These are phyloP conservation scores for Leptinotarsa haldemani DNA, from an alignment of 2,888 invertebrate genomes.

Conservation along the genomic window DNA sequence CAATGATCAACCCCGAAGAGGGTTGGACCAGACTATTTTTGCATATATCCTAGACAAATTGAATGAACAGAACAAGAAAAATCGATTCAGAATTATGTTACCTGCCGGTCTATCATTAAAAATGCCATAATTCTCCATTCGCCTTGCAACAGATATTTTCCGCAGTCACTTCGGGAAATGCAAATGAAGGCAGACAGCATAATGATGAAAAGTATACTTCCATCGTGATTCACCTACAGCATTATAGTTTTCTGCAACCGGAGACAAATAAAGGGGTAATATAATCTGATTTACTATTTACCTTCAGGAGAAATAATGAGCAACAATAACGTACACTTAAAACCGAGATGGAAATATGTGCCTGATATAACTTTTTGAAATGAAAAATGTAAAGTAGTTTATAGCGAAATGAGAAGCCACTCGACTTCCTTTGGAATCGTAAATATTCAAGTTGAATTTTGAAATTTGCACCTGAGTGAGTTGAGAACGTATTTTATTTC, in stretches of 20 bases:
- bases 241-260: slow-evolving; percentile 14
- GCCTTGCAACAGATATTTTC: background rate
- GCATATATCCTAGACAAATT: too few species aligned
- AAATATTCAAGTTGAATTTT: too few species aligned
- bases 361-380: background rate
- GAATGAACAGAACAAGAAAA: background rate
- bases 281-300: slow-evolving; percentile 23
- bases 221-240: slow-evolving; percentile 7
- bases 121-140: background rate
- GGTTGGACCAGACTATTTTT: too few species aligned
- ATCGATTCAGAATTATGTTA: slow-evolving; percentile 1
- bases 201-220: slow-evolving; percentile 13
- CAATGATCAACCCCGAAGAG: too few species aligned
- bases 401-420: background rate
- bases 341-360: background rate
- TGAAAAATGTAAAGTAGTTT: background rate
- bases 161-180: background rate
- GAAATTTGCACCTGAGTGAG: too few species aligned
- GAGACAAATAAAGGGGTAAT: slow-evolving; percentile 19
- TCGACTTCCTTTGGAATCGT: too few species aligned
- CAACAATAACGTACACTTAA: slow-evolving; percentile 21
- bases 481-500: too few species aligned
- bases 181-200: slow-evolving; percentile 21
- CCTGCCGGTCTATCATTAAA: slow-evolving; percentile 3
- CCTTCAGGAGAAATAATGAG: slow-evolving; percentile 21